Conservation (phyloP, 2,888 invertebrate genomes). For the Molorchus minor region DNA sequence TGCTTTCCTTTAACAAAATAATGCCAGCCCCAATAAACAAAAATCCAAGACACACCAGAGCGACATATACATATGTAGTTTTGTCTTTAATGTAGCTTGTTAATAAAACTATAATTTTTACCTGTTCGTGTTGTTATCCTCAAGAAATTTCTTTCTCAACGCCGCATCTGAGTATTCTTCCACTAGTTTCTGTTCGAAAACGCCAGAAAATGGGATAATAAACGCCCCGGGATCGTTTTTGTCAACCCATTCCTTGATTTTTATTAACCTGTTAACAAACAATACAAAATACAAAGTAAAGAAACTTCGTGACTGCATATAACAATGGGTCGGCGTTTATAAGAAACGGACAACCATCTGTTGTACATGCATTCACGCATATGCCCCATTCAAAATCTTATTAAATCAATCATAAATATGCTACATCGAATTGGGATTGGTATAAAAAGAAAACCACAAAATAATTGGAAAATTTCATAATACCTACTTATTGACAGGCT, state of each 20-base stretch:
- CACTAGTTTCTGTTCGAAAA: conserved; percentile 83
- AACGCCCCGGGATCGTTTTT: conserved; percentile 93
- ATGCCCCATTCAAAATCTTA: background rate
- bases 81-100: too few relatives aligned
- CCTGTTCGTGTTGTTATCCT: conserved; percentile 85
- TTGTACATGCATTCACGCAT: conserved; percentile 6
- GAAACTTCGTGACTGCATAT: too few relatives aligned
- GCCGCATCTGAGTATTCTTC: conserved; percentile 86
- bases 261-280: conserved; percentile 75
- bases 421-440: conserved; percentile 1
- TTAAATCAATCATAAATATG: conserved; percentile 2
- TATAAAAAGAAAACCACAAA: conserved; percentile 34
- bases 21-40: too few relatives aligned
- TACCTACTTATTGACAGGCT: conserved; percentile 23
- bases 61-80: too few relatives aligned
- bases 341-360: conserved; percentile 8
- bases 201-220: conserved; percentile 96
- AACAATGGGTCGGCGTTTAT: conserved; percentile 3
- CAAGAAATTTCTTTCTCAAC: conserved; percentile 80
- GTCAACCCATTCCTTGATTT: conserved; percentile 99
- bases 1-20: too few relatives aligned
- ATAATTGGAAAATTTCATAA: conserved; percentile 17
- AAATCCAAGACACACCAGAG: too few relatives aligned
- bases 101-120: conserved; percentile 57
- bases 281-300: conserved; percentile 10